Evolutionary conservation across 2,888 invertebrate genomes (phyloP).

Genomic region (Lathronympha strigana): DNA sequence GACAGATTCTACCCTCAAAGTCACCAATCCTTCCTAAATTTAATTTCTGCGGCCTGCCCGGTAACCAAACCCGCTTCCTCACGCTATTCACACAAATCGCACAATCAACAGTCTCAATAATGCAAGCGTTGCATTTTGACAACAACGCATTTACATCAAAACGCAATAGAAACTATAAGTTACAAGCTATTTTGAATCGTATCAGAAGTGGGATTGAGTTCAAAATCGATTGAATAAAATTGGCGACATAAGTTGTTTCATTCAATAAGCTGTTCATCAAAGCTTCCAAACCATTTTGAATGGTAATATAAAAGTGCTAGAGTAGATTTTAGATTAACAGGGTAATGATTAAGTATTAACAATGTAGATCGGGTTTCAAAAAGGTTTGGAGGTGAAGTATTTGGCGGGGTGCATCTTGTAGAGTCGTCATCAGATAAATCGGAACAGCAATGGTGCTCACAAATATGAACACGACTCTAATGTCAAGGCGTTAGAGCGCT

Average conservation of each 20-base stretch:
- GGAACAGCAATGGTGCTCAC: too few relatives aligned
- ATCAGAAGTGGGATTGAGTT: background rate
- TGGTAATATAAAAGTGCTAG: background rate
- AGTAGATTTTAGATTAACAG: background rate
- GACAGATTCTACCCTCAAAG: conserved; percentile 1
- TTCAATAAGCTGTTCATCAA: background rate
- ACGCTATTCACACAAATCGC: conserved; percentile 25
- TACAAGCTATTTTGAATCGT: background rate
- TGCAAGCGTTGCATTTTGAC: conserved; percentile 27
- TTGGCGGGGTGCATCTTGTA: conserved; percentile 21
- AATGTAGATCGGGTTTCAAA: conserved; percentile 21
- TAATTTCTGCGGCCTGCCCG: conserved; percentile 13
- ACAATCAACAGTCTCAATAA: conserved; percentile 22
- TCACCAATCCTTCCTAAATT: conserved; percentile 17
- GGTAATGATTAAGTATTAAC: conserved; percentile 16
- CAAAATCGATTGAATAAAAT: background rate
- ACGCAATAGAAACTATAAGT: background rate
- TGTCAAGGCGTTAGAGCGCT: too few relatives aligned
- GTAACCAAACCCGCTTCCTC: conserved; percentile 19
- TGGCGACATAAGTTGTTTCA: background rate
- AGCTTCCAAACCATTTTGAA: background rate
- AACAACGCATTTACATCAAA: background rate
- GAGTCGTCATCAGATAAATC: background rate
- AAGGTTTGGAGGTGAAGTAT: conserved; percentile 16
- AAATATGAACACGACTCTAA: too few relatives aligned